Percentiles rank a stretch among this genome's conserved stretches.
Conservation (phyloP, 2,113 vertebrate species). For the Atractosteus spatula region DNA sequence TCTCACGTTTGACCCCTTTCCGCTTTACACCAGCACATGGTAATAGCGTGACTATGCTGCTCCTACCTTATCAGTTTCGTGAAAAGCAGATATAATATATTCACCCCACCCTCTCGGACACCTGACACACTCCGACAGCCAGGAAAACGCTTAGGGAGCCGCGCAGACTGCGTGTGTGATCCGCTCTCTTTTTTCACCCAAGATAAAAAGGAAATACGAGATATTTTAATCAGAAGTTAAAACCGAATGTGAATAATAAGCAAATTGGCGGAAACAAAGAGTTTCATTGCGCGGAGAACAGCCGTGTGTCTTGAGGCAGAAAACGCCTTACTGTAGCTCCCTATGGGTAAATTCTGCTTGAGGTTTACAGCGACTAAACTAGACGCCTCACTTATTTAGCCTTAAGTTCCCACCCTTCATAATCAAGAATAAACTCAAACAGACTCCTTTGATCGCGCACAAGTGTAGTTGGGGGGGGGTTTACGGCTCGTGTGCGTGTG, state of each 20-base stretch:
- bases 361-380: not conserved
- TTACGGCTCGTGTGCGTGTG: constrained; percentile 15
- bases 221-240: too few relatives aligned
- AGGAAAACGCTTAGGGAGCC: not conserved
- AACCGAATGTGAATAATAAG: not conserved
- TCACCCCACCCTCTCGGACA: constrained; percentile 1
- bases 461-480: not conserved
- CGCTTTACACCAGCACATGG: constrained; percentile 2
- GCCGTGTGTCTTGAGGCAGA: not conserved
- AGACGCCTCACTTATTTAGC: not conserved
- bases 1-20: constrained; percentile 11
- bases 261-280: not conserved
- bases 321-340: not conserved
- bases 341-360: too few relatives aligned
- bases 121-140: not conserved
- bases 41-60: constrained; percentile 32
- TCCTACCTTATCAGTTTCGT: constrained; percentile 24
- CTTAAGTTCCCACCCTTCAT: not conserved
- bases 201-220: too few relatives aligned
- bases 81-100: constrained; percentile 8
- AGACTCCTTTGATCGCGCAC: not conserved
- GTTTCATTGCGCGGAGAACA: not conserved
- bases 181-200: too few relatives aligned
- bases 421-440: not conserved
- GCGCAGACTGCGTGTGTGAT: too few relatives aligned